Evolutionary conservation across 92 coral and sea anemone genomes (phyloP), one percentile per base, ranked within the genome.

Genomic region (Heliopora coerulea): DNA sequence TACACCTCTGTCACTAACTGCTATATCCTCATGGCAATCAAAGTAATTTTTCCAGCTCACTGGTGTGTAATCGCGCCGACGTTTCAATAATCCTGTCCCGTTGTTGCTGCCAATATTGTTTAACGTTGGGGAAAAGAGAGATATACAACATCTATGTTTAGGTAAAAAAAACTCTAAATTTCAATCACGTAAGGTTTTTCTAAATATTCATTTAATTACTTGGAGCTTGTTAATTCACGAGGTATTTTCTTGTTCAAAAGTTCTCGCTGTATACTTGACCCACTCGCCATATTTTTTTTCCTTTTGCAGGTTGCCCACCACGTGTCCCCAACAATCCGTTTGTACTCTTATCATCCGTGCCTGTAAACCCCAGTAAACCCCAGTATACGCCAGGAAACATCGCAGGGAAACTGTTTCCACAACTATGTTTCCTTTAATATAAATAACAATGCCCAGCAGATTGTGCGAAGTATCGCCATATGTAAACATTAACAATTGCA

Each of bases 31-130:
- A 49, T 74, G 66, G 44, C 60, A 68, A 23, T 90, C 95, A 58
- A 95, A 95, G 78, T 83, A 95, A 8, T 82, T 77, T 62, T 88
- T 88, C 98, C 98, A 93, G 6, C 89, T 70, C 4, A 93, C 81
- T 2, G 96, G 97, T 1, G 89, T 66, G 65, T 95, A 95, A 64
- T 95, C 96, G 66, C 88, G 78, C 49, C 79, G 70, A 12, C 95
- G 89, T 34, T 57, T 82, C 56, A 52, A 42, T 59, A 49, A 32
- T 23, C 31, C 62, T 54, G 50, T 52, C 77, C 56, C 77, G n/a
- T 15, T 23, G 61, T 6, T 8, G 14, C 7, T 17, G 9, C 58
- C 20, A 23, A 17, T 17, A 50, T 50, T 5, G 20, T 17, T 50
- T 50, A 17, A 5, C 3, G 17, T 17, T 23, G 17, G 58, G 58